Evolutionary conservation across 2,113 vertebrate genomes (phyloP), one percentile per base, ranked within the genome.

Genomic region (Megaceryle maxima): DNA sequence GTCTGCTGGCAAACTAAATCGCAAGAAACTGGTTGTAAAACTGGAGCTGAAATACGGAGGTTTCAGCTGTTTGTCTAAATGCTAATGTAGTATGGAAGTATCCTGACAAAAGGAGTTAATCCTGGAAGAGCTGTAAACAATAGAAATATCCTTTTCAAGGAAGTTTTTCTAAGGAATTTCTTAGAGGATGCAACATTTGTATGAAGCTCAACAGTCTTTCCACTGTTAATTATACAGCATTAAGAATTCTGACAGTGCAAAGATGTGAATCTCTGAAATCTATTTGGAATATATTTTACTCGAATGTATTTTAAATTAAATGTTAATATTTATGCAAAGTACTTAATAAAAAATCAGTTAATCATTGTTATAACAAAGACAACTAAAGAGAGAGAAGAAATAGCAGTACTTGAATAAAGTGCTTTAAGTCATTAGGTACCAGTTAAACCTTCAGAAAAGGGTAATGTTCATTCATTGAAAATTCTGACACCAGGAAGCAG

Each of bases 71-170:
- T 72, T 75, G 48, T 48, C 53, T 78, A 56, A 77, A 78, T 19
- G 8, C 26, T 81, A 5, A 18, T 1, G 0, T 37, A 25, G 14
- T 31, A 10, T 37, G 18, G 44, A 51, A 68, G 24, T 20, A 43
- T 1, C 1, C 2, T 55, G 35, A 43, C 33, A 53, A 51, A 86
- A 44, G n/a, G 43, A 86, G 63, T 64, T 86, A 66, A 29, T 88
- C 18, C 55, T 70, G 44, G 39, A 51, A 72, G 67, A 88, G 53
- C 44, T 73, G 24, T 17, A 13, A 14, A 16, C 62, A 56, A 17
- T 4, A 86, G 31, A 80, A 83, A 26, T 57, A 35, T 0, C 2
- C 21, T 83, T 91, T 76, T 35, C 68, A 24, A 66, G 39, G 57
- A 57, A 13, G 1, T 51, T 86, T 88, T 90, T 29, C 56, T 64